Percentiles rank a stretch among this genome's conserved stretches.
These are phyloP conservation scores for Andrena minutula DNA, from an alignment of 2,888 invertebrate species.

Conservation along the genomic window DNA sequence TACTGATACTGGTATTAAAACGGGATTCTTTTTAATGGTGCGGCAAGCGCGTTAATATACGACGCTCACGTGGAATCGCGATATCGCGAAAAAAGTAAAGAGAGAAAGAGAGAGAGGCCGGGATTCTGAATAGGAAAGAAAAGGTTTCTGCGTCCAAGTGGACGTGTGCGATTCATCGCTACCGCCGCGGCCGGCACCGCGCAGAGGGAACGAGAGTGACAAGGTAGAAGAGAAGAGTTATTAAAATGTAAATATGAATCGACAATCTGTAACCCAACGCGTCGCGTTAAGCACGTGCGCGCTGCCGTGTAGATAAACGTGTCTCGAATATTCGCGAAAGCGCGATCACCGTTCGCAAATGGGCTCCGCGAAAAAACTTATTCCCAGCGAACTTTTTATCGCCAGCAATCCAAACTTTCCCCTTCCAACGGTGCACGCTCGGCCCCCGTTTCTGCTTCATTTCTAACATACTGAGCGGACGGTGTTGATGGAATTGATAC, in stretches of 20 bases:
- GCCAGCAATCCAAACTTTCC: constrained; percentile 28
- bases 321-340: constrained; percentile 63
- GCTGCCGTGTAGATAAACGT: constrained; percentile 65
- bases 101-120: constrained; percentile 11
- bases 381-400: constrained; percentile 52
- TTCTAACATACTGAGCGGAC: too few species aligned
- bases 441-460: neutral
- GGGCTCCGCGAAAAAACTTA: constrained; percentile 43
- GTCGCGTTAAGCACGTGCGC: constrained; percentile 67
- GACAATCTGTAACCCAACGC: constrained; percentile 72
- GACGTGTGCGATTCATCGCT: constrained; percentile 24
- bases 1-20: constrained; percentile 21
- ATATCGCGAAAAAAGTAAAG: constrained; percentile 27
- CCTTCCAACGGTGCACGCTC: neutral
- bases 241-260: constrained; percentile 79
- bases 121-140: constrained; percentile 22
- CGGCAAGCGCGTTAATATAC: constrained; percentile 40
- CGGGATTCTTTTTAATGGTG: constrained; percentile 43
- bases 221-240: constrained; percentile 73
- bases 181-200: constrained; percentile 26
- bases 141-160: constrained; percentile 35
- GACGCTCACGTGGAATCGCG: constrained; percentile 26
- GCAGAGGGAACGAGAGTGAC: constrained; percentile 53
- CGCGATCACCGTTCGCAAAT: constrained; percentile 61
- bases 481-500: too few species aligned